Evolutionary conservation across 2,888 invertebrate genomes (phyloP).

Genomic region (Rapana venosa): DNA sequence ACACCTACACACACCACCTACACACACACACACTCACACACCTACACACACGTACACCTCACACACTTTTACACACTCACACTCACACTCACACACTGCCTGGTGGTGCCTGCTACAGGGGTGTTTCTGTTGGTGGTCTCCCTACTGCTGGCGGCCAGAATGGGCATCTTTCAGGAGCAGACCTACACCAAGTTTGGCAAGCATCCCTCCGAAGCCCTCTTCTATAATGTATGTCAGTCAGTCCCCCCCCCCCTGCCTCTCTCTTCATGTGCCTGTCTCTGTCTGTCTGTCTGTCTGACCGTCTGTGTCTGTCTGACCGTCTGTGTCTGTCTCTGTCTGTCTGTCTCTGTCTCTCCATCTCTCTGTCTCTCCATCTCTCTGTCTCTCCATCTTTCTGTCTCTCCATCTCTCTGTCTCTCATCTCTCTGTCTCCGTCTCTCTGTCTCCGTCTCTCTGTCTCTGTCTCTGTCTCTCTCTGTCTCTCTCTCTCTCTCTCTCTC

Average conservation of each 20-base stretch:
- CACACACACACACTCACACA: too few relatives aligned
- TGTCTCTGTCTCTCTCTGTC: not conserved
- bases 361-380: too few relatives aligned
- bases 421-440: not conserved
- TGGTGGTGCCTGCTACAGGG: conserved; percentile 78
- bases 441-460: not conserved
- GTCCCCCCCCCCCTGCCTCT: not conserved
- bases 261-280: not conserved
- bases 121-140: conserved; percentile 91
- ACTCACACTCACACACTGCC: not conserved
- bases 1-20: too few relatives aligned
- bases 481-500: not conserved
- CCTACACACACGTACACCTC: too few relatives aligned
- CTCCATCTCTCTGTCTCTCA: too few relatives aligned
- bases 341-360: not conserved
- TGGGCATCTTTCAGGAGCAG: conserved; percentile 96
- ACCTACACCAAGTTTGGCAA: conserved; percentile 91
- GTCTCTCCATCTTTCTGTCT: too few relatives aligned
- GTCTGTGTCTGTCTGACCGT: not conserved
- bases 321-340: not conserved
- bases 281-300: conserved; percentile 6
- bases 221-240: conserved; percentile 78
- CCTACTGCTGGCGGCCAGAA: conserved; percentile 92
- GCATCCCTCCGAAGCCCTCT: conserved; percentile 85
- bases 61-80: too few relatives aligned